A percentile compares a stretch with the other conserved stretches of the same genome.
phyloP scores from a whole-genome alignment of 2,113 vertebrate species.

The Sterrhoptilus dennistouni region DNA sequence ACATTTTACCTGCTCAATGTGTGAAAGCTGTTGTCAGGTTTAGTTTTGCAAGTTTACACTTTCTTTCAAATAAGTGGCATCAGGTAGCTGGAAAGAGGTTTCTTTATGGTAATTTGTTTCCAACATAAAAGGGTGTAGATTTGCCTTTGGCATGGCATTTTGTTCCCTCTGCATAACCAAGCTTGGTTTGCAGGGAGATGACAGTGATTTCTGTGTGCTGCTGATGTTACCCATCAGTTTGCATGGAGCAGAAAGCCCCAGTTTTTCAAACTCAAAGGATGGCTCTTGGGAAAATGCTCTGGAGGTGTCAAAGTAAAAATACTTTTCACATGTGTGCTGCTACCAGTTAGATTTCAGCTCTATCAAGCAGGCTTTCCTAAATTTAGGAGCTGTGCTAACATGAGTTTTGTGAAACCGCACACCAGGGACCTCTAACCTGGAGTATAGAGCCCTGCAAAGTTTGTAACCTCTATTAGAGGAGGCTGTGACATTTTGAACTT shows the following conservation, averaged over 20 bases:
- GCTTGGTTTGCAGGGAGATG: neutral
- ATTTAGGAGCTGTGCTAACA: neutral
- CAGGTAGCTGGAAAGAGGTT: neutral
- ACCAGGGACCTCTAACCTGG: neutral
- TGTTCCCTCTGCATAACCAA: neutral
- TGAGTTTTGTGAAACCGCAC: neutral
- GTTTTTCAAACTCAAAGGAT: neutral
- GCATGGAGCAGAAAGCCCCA: neutral
- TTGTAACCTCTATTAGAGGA: neutral
- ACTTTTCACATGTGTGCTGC: neutral
- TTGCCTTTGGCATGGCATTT: neutral
- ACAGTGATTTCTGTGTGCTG: neutral
- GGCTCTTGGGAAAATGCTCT: neutral
- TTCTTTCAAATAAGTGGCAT: neutral
- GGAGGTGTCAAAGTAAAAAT: neutral
- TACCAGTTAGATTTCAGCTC: neutral
- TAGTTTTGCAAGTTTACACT: neutral
- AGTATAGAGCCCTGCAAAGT: neutral
- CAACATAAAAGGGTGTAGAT: neutral
- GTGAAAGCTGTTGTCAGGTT: neutral
- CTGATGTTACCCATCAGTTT: neutral
- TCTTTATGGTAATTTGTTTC: neutral
- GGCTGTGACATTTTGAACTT: neutral
- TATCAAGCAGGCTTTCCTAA: neutral
- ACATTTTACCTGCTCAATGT: neutral